Evolutionary conservation across 2,113 vertebrate genomes (phyloP).

Genomic region (Hippocampus comes): DNA sequence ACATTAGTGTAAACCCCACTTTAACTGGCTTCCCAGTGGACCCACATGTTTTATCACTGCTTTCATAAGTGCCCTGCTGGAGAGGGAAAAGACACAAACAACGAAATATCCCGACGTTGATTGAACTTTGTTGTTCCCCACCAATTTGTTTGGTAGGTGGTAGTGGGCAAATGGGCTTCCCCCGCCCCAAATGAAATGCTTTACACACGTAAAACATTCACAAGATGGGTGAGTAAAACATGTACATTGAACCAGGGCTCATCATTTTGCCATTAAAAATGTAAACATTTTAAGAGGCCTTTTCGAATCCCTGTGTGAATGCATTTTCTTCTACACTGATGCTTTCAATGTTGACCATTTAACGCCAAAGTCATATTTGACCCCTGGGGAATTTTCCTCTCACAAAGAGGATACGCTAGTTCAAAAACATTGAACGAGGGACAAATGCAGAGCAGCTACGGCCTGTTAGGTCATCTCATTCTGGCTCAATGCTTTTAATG

Average conservation of each 20-base stretch:
- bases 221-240: slow-evolving; percentile 60
- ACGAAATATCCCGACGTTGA: slow-evolving; percentile 65
- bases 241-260: slow-evolving; percentile 63
- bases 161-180: slow-evolving; percentile 57
- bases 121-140: slow-evolving; percentile 72
- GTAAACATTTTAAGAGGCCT: slow-evolving; percentile 63
- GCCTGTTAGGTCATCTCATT: slow-evolving; percentile 42
- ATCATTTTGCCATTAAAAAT: slow-evolving; percentile 76
- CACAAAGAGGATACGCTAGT: slow-evolving; percentile 54
- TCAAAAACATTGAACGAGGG: slow-evolving; percentile 40
- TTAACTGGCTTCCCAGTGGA: slow-evolving; percentile 58
- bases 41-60: slow-evolving; percentile 57
- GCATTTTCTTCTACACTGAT: slow-evolving; percentile 44
- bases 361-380: slow-evolving; percentile 40
- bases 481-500: slow-evolving; percentile 53
- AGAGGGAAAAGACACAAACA: slow-evolving; percentile 66
- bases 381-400: slow-evolving; percentile 40
- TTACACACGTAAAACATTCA: slow-evolving; percentile 68
- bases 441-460: slow-evolving; percentile 41
- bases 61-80: slow-evolving; percentile 63
- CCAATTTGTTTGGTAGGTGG: slow-evolving; percentile 69
- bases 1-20: slow-evolving; percentile 64
- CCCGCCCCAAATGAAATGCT: slow-evolving; percentile 59
- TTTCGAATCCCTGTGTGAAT: slow-evolving; percentile 56
- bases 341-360: slow-evolving; percentile 62